Conservation (phyloP, 2,113 vertebrate species). For the Scalopus aquaticus region DNA sequence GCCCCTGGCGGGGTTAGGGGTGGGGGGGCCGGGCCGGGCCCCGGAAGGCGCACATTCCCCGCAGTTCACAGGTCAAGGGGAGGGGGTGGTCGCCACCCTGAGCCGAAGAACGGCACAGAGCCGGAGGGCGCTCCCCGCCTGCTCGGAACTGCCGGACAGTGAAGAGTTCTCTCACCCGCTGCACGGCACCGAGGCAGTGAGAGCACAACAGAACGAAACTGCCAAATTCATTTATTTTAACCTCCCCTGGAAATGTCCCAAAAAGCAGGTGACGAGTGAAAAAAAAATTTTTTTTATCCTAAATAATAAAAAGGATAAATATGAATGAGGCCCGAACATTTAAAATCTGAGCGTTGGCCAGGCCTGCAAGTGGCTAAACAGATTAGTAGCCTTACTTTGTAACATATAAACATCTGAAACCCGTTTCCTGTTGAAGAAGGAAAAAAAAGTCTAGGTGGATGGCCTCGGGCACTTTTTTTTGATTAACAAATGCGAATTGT, state of each 20-base stretch:
- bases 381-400: constrained; percentile 85
- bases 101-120: too few relatives aligned
- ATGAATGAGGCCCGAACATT: constrained; percentile 11
- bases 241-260: background rate
- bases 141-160: too few relatives aligned
- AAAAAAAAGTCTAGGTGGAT: constrained; percentile 79
- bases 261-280: constrained; percentile 68
- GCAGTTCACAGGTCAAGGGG: too few relatives aligned
- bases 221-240: background rate
- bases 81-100: too few relatives aligned
- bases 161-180: too few relatives aligned
- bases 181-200: accelerated
- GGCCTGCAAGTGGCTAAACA: constrained; percentile 79
- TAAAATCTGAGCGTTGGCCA: constrained; percentile 58
- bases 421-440: constrained; percentile 85
- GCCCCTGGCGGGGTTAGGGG: too few relatives aligned
- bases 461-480: constrained; percentile 85
- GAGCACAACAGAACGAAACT: accelerated
- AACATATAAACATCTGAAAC: constrained; percentile 88
- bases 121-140: too few relatives aligned
- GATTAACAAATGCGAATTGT: constrained; percentile 88
- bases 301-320: constrained; percentile 46
- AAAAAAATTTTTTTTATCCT: constrained; percentile 27
- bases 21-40: too few relatives aligned
- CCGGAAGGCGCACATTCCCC: too few relatives aligned